A percentile compares a stretch with the other conserved stretches of the same genome.
phyloP scores from a whole-genome alignment of 2,888 invertebrate species.

The Rugalucina vietnamica region DNA sequence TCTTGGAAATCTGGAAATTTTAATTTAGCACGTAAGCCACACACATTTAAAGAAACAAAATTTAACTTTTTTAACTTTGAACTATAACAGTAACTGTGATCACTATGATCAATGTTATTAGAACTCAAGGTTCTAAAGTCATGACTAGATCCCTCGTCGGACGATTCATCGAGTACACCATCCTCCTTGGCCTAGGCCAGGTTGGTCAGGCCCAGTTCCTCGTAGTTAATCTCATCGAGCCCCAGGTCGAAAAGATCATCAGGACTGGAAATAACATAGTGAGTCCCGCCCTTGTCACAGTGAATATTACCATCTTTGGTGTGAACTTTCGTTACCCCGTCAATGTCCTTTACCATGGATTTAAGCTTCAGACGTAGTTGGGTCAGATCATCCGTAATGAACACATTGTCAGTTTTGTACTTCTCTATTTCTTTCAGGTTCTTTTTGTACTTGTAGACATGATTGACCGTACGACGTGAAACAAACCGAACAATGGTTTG shows the following conservation, averaged over 20 bases:
- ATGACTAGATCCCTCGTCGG: neutral
- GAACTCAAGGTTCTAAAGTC: neutral
- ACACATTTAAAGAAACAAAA: neutral
- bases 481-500: constrained; percentile 17
- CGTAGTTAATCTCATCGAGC: constrained; percentile 4
- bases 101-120: too few relatives aligned
- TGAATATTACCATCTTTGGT: constrained; percentile 5
- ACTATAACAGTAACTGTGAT: neutral
- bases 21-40: neutral
- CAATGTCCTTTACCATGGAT: constrained; percentile 13
- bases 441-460: too few relatives aligned
- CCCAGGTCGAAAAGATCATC: constrained; percentile 11
- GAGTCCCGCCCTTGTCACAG: neutral
- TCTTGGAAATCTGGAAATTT: constrained; percentile 2
- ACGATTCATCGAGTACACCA: too few relatives aligned
- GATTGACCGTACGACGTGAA: neutral
- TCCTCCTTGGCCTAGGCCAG: constrained; percentile 2
- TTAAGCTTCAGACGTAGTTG: constrained; percentile 9
- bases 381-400: constrained; percentile 22
- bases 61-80: constrained; percentile 6
- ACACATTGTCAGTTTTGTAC: constrained; percentile 11
- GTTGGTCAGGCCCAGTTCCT: neutral
- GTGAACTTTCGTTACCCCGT: constrained; percentile 1
- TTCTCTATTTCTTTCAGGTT: neutral
- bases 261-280: neutral